These are phyloP conservation scores for Imbricaverruca yamaguchii DNA, from an alignment of 2,888 invertebrate species.

Conservation along the genomic window DNA sequence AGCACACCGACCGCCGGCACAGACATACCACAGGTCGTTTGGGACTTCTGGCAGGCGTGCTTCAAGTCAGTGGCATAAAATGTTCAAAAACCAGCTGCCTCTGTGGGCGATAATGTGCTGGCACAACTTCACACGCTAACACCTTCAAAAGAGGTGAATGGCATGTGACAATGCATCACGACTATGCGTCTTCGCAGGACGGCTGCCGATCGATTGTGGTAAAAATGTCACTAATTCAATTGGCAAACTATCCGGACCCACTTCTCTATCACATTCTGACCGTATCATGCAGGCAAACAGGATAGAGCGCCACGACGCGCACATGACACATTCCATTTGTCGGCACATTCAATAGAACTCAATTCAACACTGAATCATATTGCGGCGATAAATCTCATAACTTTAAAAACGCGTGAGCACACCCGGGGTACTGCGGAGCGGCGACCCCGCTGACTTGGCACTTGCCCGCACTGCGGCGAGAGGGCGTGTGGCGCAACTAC, in stretches of 20 bases:
- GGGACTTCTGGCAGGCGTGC: too few species aligned
- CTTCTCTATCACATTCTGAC: background rate
- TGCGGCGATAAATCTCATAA: constrained; percentile 5
- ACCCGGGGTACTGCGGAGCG: background rate
- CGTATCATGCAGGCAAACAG: background rate
- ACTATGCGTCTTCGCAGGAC: background rate
- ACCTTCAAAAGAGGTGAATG: background rate
- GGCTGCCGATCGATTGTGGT: too few species aligned
- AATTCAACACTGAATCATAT: constrained; percentile 1
- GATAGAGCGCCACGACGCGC: background rate
- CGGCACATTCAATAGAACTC: background rate
- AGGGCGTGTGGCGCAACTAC: constrained; percentile 30
- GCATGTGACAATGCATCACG: background rate
- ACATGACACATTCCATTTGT: background rate
- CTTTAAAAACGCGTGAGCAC: background rate
- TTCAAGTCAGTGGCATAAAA: background rate
- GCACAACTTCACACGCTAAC: background rate
- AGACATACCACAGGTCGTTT: too few species aligned
- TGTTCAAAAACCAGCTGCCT: background rate
- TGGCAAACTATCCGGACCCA: background rate
- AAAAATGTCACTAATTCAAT: too few species aligned
- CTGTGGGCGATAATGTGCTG: background rate
- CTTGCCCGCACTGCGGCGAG: background rate
- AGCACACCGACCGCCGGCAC: too few species aligned
- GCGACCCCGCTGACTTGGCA: background rate